A percentile compares a stretch with the other conserved stretches of the same genome.
Evolutionary conservation across 37 sponge, comb jelly and placozoan genomes (phyloP).

Genomic region (Haliclona indistincta): DNA sequence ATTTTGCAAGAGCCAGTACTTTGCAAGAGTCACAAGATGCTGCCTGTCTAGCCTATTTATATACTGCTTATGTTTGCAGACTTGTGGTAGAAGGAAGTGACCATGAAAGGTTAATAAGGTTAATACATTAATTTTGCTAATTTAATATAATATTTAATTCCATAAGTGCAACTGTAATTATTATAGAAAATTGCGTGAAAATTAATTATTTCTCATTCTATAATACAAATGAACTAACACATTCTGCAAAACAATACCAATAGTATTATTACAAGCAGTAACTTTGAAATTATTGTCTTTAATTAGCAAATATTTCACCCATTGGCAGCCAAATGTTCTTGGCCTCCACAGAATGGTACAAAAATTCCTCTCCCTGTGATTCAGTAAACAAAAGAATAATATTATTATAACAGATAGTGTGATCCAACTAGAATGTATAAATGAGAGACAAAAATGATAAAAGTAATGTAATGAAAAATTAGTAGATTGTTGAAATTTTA

Average conservation of each 20-base stretch:
- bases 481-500: too few relatives aligned
- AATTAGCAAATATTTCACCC: constrained; percentile 98
- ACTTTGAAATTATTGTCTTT: background rate
- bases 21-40: too few relatives aligned
- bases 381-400: background rate
- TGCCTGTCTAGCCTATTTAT: too few relatives aligned
- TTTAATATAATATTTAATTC: too few relatives aligned
- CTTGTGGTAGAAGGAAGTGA: too few relatives aligned
- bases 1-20: too few relatives aligned
- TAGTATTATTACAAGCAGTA: background rate
- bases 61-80: too few relatives aligned
- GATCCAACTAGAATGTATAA: too few relatives aligned
- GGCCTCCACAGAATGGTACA: constrained; percentile 80
- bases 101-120: too few relatives aligned
- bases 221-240: background rate
- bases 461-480: too few relatives aligned
- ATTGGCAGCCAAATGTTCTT: constrained; percentile 98
- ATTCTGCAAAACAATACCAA: background rate
- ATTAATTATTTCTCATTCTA: background rate
- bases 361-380: constrained; percentile 76
- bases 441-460: too few relatives aligned
- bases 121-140: too few relatives aligned
- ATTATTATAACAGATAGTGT: background rate
- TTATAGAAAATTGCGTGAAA: background rate
- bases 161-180: background rate